Evolutionary conservation across 2,113 vertebrate genomes (phyloP).

Genomic region (Megaceryle maxima): DNA sequence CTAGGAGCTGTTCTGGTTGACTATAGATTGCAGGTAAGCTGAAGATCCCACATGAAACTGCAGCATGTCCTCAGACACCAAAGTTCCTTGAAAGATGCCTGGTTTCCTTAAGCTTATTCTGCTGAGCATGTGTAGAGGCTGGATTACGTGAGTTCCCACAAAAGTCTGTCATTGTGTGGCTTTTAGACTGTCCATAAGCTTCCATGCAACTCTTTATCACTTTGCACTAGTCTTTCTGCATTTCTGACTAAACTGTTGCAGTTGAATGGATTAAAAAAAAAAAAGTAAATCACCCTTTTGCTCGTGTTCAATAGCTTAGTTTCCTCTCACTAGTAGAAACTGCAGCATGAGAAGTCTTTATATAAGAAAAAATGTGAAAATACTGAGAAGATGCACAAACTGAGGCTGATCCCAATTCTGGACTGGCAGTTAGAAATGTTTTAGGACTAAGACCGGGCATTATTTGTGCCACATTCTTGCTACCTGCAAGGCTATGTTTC

Average conservation of each 20-base stretch:
- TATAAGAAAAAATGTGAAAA: background rate
- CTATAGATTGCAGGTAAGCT: background rate
- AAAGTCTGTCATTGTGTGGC: background rate
- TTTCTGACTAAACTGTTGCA: background rate
- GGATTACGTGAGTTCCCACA: background rate
- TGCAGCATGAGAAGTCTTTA: background rate
- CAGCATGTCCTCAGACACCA: background rate
- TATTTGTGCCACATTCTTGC: background rate
- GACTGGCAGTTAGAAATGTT: background rate
- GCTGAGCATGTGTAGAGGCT: background rate
- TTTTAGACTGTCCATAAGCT: background rate
- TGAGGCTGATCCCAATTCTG: background rate
- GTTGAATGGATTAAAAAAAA: background rate
- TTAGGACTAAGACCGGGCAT: background rate
- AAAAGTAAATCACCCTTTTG: background rate
- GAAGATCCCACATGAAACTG: background rate
- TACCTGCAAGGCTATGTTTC: background rate
- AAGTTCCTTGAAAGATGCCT: background rate
- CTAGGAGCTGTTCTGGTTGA: background rate
- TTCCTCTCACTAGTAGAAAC: background rate
- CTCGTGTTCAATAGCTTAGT: background rate
- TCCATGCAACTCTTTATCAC: background rate
- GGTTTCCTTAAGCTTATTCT: background rate
- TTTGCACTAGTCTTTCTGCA: background rate
- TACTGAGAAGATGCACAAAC: background rate